These are phyloP conservation scores for Cyclura pinguis DNA, from an alignment of 2,797 vertebrate genomes.

Conservation along the genomic window DNA sequence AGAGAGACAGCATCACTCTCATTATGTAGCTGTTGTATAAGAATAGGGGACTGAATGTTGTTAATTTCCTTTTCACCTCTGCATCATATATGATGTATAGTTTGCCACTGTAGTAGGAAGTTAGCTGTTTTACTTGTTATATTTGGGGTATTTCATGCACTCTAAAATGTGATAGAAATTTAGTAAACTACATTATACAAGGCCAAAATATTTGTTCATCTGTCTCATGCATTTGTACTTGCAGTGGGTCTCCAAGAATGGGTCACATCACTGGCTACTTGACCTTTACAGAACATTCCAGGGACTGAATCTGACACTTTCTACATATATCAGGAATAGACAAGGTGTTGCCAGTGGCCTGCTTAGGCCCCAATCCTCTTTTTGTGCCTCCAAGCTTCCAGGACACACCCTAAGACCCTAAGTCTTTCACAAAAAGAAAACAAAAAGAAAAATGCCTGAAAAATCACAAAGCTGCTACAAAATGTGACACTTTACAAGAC, in stretches of 20 bases:
- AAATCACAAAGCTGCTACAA: too few species aligned
- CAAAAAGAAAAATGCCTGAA: too few species aligned
- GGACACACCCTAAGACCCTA: too few species aligned
- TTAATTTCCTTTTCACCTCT: not conserved
- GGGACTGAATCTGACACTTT: not conserved
- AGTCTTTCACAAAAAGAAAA: too few species aligned
- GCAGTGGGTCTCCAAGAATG: not conserved
- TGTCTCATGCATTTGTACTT: not conserved
- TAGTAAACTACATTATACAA: not conserved
- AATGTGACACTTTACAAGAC: not conserved
- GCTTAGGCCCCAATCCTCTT: too few species aligned
- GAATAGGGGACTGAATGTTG: not conserved
- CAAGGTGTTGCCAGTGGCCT: not conserved
- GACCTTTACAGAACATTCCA: not conserved
- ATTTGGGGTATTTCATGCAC: not conserved
- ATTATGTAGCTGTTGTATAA: not conserved
- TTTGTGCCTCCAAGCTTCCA: too few species aligned
- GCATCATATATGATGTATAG: not conserved
- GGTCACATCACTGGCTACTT: not conserved
- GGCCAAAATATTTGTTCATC: not conserved
- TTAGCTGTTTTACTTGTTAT: not conserved
- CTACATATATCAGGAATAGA: not conserved
- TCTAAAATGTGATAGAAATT: not conserved
- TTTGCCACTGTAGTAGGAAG: not conserved
- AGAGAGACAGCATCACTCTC: not conserved